phyloP scores from a whole-genome alignment of 1,140 invertebrate genomes.

The Helicoverpa armigera region DNA sequence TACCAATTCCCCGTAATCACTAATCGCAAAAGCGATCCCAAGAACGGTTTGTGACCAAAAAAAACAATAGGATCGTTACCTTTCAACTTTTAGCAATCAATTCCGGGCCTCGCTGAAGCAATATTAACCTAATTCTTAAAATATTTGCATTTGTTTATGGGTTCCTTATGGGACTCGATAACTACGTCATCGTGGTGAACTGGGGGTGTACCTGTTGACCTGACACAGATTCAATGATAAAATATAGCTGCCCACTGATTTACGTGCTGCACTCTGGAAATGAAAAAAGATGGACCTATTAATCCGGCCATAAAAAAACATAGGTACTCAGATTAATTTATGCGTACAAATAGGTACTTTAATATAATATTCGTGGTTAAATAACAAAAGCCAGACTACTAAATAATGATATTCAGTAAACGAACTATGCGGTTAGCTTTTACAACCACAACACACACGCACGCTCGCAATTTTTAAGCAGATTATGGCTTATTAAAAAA shows the following conservation, averaged over 20 bases:
- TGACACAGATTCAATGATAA: conserved; percentile 14
- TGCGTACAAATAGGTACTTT: no score
- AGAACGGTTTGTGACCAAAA: no score
- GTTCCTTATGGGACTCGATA: conserved; percentile 52
- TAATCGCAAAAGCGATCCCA: neutral
- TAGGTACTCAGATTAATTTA: neutral
- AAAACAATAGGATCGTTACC: no score
- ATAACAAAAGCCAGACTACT: no score
- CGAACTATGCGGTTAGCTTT: neutral
- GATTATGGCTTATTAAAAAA: neutral
- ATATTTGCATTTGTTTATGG: conserved; percentile 66
- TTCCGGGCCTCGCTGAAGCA: conserved; percentile 25
- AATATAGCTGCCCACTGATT: conserved; percentile 22
- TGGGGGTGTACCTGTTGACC: conserved; percentile 41
- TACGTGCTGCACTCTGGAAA: conserved; percentile 36
- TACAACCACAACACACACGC: neutral
- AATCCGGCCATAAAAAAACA: neutral
- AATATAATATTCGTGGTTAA: no score
- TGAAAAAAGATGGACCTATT: neutral
- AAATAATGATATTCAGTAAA: neutral
- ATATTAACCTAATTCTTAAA: conserved; percentile 77
- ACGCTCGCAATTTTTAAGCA: neutral
- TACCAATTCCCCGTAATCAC: neutral
- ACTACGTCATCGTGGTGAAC: conserved; percentile 17
- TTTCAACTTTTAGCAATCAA: no score